phyloP scores from a whole-genome alignment of 2,888 invertebrate genomes.

The Zeuzera pyrina region DNA sequence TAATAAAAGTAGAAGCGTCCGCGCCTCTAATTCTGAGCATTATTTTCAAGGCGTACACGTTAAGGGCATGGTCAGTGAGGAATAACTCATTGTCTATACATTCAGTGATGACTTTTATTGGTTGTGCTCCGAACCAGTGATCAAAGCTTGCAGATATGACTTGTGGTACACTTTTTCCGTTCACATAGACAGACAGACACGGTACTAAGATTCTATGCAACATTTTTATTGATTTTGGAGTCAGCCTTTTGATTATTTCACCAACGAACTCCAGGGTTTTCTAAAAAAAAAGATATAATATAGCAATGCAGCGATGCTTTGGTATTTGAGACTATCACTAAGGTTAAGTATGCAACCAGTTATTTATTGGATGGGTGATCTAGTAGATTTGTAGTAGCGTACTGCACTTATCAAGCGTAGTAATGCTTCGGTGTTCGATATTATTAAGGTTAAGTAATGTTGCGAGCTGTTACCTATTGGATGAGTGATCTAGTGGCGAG shows the following conservation, averaged over 20 bases:
- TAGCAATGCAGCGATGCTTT: no score
- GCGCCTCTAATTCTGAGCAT: conserved; percentile 17
- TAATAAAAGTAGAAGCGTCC: background rate
- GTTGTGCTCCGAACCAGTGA: conserved; percentile 18
- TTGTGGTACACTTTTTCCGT: conserved; percentile 7
- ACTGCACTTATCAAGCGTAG: no score
- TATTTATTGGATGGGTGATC: no score
- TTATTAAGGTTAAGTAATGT: no score
- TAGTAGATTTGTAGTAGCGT: no score
- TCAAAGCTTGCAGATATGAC: conserved; percentile 11
- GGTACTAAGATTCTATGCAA: conserved; percentile 16
- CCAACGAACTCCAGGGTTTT: conserved; percentile 22
- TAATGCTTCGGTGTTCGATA: no score
- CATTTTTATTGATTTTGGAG: conserved; percentile 15
- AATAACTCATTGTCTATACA: conserved; percentile 20
- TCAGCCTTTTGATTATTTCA: conserved; percentile 18
- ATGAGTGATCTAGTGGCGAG: no score
- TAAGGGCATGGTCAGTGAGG: conserved; percentile 11
- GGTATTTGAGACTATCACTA: no score
- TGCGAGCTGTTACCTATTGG: no score
- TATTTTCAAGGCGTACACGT: conserved; percentile 18
- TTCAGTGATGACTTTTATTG: conserved; percentile 21
- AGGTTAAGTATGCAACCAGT: no score
- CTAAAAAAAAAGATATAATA: conserved; percentile 33
- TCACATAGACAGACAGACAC: conserved; percentile 18